phyloP scores from a whole-genome alignment of 2,797 vertebrate species.

The Echeneis naucrates region DNA sequence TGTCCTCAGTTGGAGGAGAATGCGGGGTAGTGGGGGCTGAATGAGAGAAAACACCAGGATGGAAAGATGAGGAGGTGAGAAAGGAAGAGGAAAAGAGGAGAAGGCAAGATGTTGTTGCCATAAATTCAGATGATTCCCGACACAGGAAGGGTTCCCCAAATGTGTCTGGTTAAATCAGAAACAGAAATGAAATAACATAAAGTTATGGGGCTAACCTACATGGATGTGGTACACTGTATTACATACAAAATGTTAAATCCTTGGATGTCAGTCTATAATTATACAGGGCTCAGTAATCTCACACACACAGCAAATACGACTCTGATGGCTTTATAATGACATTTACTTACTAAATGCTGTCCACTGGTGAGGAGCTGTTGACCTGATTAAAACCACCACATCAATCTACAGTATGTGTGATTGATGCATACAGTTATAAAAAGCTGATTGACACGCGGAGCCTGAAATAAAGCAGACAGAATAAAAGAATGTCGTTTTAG shows the following conservation, averaged over 20 bases:
- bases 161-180: constrained; percentile 6
- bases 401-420: constrained; percentile 64
- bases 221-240: constrained; percentile 10
- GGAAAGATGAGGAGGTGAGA: constrained; percentile 43
- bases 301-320: constrained; percentile 14
- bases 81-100: constrained; percentile 26
- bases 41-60: constrained; percentile 45
- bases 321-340: constrained; percentile 70
- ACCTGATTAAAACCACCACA: constrained; percentile 78
- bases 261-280: constrained; percentile 13
- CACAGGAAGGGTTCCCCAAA: neutral
- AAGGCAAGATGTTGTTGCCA: constrained; percentile 30
- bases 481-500: constrained; percentile 41
- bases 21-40: constrained; percentile 17
- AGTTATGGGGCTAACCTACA: neutral
- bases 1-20: constrained; percentile 56
- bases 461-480: constrained; percentile 46
- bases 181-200: neutral
- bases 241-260: constrained; percentile 5
- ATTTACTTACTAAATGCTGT: constrained; percentile 48
- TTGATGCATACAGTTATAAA: constrained; percentile 56
- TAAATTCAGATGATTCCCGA: constrained; percentile 17
- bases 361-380: constrained; percentile 49
- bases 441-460: constrained; percentile 25
- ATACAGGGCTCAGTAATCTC: constrained; percentile 3